Percentiles rank a stretch among this genome's conserved stretches.
phyloP scores from a whole-genome alignment of 1,140 invertebrate species.

The Aphelenchoides avenae region DNA sequence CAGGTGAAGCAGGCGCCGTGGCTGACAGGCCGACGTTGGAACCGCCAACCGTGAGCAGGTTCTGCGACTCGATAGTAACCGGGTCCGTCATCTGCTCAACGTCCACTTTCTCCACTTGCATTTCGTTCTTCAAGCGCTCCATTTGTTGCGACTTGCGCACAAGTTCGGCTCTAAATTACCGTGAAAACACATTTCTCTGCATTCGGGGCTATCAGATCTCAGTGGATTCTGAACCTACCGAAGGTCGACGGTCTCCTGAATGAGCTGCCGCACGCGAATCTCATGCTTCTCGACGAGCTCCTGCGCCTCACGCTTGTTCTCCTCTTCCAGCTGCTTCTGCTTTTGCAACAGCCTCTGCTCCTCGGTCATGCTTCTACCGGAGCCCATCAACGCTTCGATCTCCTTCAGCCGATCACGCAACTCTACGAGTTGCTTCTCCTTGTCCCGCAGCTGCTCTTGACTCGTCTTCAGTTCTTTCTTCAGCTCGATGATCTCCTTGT shows the following conservation, averaged over 20 bases:
- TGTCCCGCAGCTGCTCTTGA: constrained; percentile 29
- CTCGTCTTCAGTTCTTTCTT: constrained; percentile 37
- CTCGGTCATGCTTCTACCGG: constrained; percentile 34
- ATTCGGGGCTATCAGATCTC: neutral
- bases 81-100: constrained; percentile 22
- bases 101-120: too few relatives aligned
- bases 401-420: constrained; percentile 55
- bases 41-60: too few relatives aligned
- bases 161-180: constrained; percentile 7
- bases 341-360: constrained; percentile 36
- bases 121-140: constrained; percentile 17
- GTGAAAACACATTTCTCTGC: constrained; percentile 1
- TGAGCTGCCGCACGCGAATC: constrained; percentile 48
- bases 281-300: constrained; percentile 47
- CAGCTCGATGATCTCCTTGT: constrained; percentile 41
- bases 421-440: constrained; percentile 50
- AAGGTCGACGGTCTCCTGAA: constrained; percentile 49
- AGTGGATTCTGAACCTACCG: too few relatives aligned
- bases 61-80: constrained; percentile 16
- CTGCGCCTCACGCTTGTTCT: constrained; percentile 40
- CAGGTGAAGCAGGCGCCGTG: too few relatives aligned
- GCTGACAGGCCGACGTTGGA: too few relatives aligned
- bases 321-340: constrained; percentile 34
- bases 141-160: constrained; percentile 17
- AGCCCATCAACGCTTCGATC: constrained; percentile 40